A percentile compares a stretch with the other conserved stretches of the same genome.
Conservation (phyloP, 2,113 vertebrate species). For the Siniperca chuatsi region DNA sequence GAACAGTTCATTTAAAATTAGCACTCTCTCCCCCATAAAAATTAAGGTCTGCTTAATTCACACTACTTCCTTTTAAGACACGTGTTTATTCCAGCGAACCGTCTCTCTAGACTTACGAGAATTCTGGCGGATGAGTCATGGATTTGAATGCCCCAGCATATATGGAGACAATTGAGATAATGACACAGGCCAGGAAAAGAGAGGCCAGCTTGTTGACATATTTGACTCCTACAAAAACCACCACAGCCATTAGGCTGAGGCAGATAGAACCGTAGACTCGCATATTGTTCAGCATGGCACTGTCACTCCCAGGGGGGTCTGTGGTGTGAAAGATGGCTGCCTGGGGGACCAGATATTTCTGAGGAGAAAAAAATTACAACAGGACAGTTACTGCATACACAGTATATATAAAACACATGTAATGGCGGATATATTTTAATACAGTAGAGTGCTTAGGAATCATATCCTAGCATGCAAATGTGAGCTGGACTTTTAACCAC, state of each 20-base stretch:
- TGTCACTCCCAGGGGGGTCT: constrained; percentile 86
- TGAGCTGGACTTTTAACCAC: background rate
- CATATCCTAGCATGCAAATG: background rate
- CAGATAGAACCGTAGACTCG: constrained; percentile 95
- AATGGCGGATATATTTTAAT: background rate
- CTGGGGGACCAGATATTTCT: constrained; percentile 95
- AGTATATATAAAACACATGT: background rate
- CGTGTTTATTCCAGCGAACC: background rate
- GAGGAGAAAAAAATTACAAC: constrained; percentile 28
- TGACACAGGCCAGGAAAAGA: constrained; percentile 96
- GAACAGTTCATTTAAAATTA: background rate
- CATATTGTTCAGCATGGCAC: constrained; percentile 96
- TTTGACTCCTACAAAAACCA: constrained; percentile 98
- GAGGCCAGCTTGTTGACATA: constrained; percentile 99
- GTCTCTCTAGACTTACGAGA: constrained; percentile 90
- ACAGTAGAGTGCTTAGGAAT: background rate
- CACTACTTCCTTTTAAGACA: background rate
- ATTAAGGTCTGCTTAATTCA: background rate
- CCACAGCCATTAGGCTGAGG: constrained; percentile 94
- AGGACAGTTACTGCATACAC: background rate
- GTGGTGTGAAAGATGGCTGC: constrained; percentile 93
- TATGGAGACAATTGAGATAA: constrained; percentile 97
- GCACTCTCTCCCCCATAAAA: background rate
- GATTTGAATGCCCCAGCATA: constrained; percentile 97
- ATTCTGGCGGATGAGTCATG: constrained; percentile 92